These are phyloP conservation scores for Laspeyria flexula DNA, from an alignment of 2,888 invertebrate species.

Conservation along the genomic window DNA sequence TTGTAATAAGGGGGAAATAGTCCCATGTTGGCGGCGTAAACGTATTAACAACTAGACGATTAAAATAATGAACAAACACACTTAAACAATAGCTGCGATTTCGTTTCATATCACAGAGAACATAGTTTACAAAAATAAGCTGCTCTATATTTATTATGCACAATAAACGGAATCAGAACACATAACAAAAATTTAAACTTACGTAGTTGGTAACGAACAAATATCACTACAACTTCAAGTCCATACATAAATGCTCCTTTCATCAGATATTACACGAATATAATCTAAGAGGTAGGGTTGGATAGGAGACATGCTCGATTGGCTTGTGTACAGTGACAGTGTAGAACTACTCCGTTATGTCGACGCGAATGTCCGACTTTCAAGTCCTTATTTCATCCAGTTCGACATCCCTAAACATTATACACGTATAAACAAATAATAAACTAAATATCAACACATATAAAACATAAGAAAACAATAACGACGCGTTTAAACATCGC, in stretches of 20 bases:
- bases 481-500: neutral
- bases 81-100: constrained; percentile 59
- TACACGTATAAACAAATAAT: constrained; percentile 21
- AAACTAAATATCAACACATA: neutral
- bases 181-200: constrained; percentile 62
- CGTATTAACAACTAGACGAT: constrained; percentile 29
- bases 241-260: constrained; percentile 69
- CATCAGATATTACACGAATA: constrained; percentile 55
- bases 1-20: too few relatives aligned
- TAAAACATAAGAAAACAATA: neutral
- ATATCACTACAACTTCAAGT: constrained; percentile 74
- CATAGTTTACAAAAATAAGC: constrained; percentile 56
- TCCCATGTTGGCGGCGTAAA: constrained; percentile 20
- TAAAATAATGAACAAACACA: constrained; percentile 42
- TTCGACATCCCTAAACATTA: constrained; percentile 39
- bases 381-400: constrained; percentile 43
- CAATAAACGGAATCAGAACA: constrained; percentile 52
- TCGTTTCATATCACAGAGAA: constrained; percentile 67
- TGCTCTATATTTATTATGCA: constrained; percentile 35
- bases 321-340: constrained; percentile 28
- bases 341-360: constrained; percentile 27
- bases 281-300: constrained; percentile 62
- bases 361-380: constrained; percentile 27
- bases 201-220: constrained; percentile 77
- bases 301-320: constrained; percentile 42